Percentiles rank a stretch among this genome's conserved stretches.
These are phyloP conservation scores for Rhinichthys klamathensis DNA, from an alignment of 2,113 vertebrate genomes.

Conservation along the genomic window DNA sequence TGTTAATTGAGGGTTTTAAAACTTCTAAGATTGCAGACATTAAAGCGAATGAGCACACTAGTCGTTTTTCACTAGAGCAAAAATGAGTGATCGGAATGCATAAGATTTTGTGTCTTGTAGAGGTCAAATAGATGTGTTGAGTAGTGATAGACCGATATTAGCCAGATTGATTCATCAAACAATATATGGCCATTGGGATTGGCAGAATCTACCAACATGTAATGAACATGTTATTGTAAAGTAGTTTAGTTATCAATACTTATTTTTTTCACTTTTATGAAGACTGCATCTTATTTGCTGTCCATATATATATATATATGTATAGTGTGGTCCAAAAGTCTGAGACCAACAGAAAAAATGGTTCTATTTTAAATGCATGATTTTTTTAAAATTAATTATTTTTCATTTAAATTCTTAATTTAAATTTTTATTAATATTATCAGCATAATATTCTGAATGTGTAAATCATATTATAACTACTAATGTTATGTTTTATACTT, in stretches of 20 bases:
- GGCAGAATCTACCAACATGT: not conserved
- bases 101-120: not conserved
- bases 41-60: constrained; percentile 50
- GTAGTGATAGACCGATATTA: not conserved
- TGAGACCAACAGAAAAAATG: not conserved
- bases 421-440: not conserved
- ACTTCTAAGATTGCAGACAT: constrained; percentile 65
- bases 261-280: too few species aligned
- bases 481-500: not conserved
- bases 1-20: constrained; percentile 73
- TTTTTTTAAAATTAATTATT: too few species aligned
- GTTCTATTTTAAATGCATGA: not conserved
- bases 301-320: not conserved
- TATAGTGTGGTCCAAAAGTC: not conserved
- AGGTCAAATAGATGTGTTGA: not conserved
- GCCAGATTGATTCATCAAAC: not conserved
- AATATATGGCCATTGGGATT: not conserved
- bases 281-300: not conserved
- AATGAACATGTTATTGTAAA: not conserved
- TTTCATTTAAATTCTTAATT: not conserved
- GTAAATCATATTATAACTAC: not conserved
- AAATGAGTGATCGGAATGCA: constrained; percentile 34
- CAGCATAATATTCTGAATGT: not conserved
- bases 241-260: not conserved
- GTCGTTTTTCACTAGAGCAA: not conserved